A percentile compares a stretch with the other conserved stretches of the same genome.
Evolutionary conservation across 2,888 invertebrate species (phyloP).

Genomic region (Iphiclides podalirius): DNA sequence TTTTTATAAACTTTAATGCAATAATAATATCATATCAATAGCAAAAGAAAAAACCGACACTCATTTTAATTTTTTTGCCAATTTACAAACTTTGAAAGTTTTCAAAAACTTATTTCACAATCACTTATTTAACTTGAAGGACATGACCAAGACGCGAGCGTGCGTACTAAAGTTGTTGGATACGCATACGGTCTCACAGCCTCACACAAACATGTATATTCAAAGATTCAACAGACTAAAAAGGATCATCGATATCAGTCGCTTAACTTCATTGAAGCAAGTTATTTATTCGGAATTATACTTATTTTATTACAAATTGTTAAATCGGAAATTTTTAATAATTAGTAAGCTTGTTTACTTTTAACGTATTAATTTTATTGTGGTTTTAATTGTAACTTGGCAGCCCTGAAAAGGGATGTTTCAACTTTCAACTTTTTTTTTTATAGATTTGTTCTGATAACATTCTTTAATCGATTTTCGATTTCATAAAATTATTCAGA

Average conservation of each 20-base stretch:
- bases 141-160: constrained; percentile 46
- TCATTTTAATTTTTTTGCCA: constrained; percentile 1
- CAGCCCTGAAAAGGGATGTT: not conserved
- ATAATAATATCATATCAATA: not conserved
- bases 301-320: too few species aligned
- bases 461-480: too few species aligned
- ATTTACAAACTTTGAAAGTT: constrained; percentile 55
- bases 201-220: constrained; percentile 8
- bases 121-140: constrained; percentile 44
- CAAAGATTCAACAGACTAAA: not conserved
- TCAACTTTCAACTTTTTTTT: too few species aligned
- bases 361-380: too few species aligned
- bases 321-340: too few species aligned
- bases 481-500: too few species aligned
- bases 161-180: constrained; percentile 28
- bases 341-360: too few species aligned
- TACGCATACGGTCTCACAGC: constrained; percentile 28
- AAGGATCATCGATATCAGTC: not conserved
- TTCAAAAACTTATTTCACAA: constrained; percentile 60
- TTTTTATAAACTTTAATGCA: constrained; percentile 10
- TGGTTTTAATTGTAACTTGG: too few species aligned
- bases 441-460: too few species aligned
- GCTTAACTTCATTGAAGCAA: too few species aligned
- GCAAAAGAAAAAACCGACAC: not conserved
- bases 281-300: too few species aligned